phyloP scores from a whole-genome alignment of 2,113 vertebrate species.

The Silurus meridionalis region DNA sequence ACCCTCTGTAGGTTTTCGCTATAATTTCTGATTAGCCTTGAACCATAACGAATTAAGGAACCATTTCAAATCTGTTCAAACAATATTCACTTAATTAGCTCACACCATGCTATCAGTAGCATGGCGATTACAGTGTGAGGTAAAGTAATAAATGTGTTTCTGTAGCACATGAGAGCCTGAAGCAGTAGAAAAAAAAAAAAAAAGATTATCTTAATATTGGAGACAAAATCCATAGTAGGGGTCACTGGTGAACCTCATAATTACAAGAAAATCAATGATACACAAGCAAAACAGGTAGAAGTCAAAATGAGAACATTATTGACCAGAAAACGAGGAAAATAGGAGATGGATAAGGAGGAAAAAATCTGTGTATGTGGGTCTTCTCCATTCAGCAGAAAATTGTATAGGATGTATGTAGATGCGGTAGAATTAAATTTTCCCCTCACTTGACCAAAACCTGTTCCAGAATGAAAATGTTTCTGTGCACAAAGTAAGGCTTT shows the following conservation, averaged over 20 bases:
- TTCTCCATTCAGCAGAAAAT: background rate
- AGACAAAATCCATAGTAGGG: background rate
- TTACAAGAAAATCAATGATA: conserved; percentile 11
- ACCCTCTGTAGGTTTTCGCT: background rate
- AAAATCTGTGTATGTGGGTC: background rate
- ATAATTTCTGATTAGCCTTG: conserved; percentile 19
- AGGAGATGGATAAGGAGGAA: background rate
- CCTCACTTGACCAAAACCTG: background rate
- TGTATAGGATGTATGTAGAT: background rate
- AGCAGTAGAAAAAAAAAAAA: background rate
- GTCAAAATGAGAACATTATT: background rate
- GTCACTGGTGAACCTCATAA: background rate
- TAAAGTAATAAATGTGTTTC: conserved; percentile 5
- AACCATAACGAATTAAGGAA: background rate
- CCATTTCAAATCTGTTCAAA: conserved; percentile 11
- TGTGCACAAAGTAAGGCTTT: background rate
- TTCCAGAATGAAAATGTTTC: background rate
- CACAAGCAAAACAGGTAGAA: background rate
- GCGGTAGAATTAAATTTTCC: background rate
- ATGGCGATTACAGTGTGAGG: background rate
- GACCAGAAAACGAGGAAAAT: too few species aligned
- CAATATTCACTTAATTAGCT: conserved; percentile 21
- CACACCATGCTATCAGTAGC: background rate
- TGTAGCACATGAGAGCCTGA: background rate
- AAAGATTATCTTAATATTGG: background rate